Evolutionary conservation across 1,140 invertebrate genomes (phyloP), one percentile per base, ranked within the genome.

Genomic region (Bicyclus anynana): DNA sequence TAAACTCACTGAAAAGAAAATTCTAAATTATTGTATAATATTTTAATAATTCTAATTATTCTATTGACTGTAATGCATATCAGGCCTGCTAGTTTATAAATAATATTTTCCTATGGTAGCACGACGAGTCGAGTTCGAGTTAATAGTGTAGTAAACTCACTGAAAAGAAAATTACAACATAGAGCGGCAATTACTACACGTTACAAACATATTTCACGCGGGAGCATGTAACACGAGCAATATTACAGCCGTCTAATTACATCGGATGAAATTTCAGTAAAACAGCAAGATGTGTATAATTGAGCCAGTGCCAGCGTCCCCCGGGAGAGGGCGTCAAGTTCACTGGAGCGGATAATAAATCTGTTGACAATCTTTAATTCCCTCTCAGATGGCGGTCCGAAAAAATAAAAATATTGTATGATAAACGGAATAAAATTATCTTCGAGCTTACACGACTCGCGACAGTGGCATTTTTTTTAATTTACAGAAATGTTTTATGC

Each of bases 311-410:
- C n/a, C n/a, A 23, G 23, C 23, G 64, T 70, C 79, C 69, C 77
- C 13, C 26, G 74, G 64, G 76, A 75, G 61, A 23, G 60, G 66
- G 61, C 67, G 67, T 71, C 66, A 68, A 53, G 74, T 72, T 82
- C 82, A 80, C 66, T 72, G 80, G 74, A 81, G 79, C 82, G 78
- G 73, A 67, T 85, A 82, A 85, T 85, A 87, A 87, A 85, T 80
- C 80, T 83, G 84, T 85, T 85, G 84, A 85, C 84, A 85, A 79
- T 79, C 80, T 84, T 84, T 85, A 87, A 85, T 87, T 84, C 75
- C 65, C 62, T 65, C 62, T 67, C 68, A 61, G 53, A 62, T 46
- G 49, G 37, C 55, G 38, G 33, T 42, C 38, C 37, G 40, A 26
- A 46, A 61, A 49, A 54, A 54, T 35, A 46, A 61, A 49, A 54